Base-by-base conservation (phyloP, 2,888 invertebrate species). In the Helleia helle region DNA sequence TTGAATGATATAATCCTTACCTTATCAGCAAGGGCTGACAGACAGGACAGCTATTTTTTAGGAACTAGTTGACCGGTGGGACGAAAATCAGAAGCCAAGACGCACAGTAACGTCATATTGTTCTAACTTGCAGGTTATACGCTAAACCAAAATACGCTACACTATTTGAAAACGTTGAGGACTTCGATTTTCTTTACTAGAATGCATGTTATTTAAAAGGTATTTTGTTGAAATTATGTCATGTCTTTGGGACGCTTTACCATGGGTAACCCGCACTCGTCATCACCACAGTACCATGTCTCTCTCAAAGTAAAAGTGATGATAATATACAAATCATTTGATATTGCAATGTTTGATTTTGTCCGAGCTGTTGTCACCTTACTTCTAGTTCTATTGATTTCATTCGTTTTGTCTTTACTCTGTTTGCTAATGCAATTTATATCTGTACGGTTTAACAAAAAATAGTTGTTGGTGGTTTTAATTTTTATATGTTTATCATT, bases 161-260 rank as follows among this genome's bases (percentile, higher is more conserved):
- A 38, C 37, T 38, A 11, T 38, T 38, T 17, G 15, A 38, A 38
- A 38, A 38, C 17, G 14, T 38, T 38, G 17, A 11, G 0, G 27
- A 26, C 17, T 15, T 38, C 18, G 30, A 15, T 34, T 42, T 28
- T 6, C 18, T 22, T 38, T 27, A 29, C 29, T 28, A 22, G 13
- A 15, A n/a, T 25, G n/a, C n/a, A n/a, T n/a, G 8, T 36, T 26
- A 28, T 18, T n/a, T 9, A n/a, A n/a, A 9, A 13, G 38, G 14
- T 39, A 24, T 30, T 22, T 22, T 34, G 3, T 11, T 30, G 12
- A 17, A 11, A 11, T 13, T 29, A 29, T 9, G 3, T 9, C 12
- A 18, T 9, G 2, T 22, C 22, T 2, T 2, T 6, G 34, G 34
- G 22, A 4, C 11, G 34, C 34, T 34, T 22, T 8, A 18, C 22